These are phyloP conservation scores for Cryptosula pallasiana DNA, from an alignment of 2,888 invertebrate genomes.

Conservation along the genomic window DNA sequence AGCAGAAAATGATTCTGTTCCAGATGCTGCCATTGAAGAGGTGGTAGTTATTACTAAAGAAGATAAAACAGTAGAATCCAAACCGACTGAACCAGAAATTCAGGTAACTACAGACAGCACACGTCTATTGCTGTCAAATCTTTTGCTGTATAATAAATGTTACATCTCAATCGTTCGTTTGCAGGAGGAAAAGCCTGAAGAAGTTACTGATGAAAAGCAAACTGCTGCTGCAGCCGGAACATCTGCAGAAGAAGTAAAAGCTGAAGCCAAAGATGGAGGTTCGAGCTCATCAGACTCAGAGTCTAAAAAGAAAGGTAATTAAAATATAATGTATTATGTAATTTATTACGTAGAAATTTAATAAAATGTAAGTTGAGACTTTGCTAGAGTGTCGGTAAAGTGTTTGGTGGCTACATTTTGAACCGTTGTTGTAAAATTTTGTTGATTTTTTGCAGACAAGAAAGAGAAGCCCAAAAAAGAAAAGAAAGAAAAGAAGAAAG, in stretches of 20 bases:
- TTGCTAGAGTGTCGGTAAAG: too few species aligned
- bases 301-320: conserved; percentile 2
- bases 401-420: too few species aligned
- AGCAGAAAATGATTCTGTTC: conserved; percentile 12
- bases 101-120: too few species aligned
- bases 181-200: too few species aligned
- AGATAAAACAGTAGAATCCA: background rate
- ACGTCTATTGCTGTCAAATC: too few species aligned
- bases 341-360: too few species aligned
- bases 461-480: conserved; percentile 21
- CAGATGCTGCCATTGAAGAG: conserved; percentile 22
- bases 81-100: background rate
- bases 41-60: background rate
- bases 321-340: too few species aligned
- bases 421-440: background rate
- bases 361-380: too few species aligned
- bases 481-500: conserved; percentile 21
- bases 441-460: background rate
- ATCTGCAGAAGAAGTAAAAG: conserved; percentile 6
- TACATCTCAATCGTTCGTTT: too few species aligned
- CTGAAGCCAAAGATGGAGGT: too few species aligned
- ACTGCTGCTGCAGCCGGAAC: background rate
- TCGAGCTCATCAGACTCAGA: conserved; percentile 2
- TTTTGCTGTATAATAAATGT: too few species aligned
- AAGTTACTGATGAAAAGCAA: background rate